Conservation (phyloP, 2,888 invertebrate genomes). For the Rhagium mordax region DNA sequence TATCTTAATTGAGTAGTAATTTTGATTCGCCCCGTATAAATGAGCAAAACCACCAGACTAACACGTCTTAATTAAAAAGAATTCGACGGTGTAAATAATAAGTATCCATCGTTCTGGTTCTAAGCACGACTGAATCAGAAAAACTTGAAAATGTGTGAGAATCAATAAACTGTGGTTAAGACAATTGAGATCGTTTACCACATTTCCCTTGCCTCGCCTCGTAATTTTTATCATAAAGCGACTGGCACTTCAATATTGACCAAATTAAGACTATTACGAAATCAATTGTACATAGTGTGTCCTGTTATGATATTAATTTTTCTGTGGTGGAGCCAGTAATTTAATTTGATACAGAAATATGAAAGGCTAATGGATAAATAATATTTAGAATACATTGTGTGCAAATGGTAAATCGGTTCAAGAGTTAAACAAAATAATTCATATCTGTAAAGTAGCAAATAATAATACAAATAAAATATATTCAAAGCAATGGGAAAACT, state of each 20-base stretch:
- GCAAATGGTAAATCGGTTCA: too few species aligned
- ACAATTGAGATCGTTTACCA: slow-evolving; percentile 50
- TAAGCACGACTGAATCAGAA: not conserved
- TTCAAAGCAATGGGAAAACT: too few species aligned
- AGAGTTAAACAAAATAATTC: too few species aligned
- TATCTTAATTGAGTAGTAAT: too few species aligned
- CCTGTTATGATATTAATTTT: not conserved
- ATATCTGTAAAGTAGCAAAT: too few species aligned
- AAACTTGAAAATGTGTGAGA: slow-evolving; percentile 49
- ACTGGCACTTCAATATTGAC: not conserved
- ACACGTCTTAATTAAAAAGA: too few species aligned
- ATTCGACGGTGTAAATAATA: not conserved
- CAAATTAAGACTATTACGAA: slow-evolving; percentile 1
- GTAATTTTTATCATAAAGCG: not conserved
- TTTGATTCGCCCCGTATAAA: too few species aligned
- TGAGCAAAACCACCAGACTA: too few species aligned
- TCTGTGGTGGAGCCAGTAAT: not conserved
- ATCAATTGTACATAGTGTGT: not conserved
- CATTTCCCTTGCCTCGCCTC: slow-evolving; percentile 31
- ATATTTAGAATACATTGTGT: too few species aligned
- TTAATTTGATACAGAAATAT: not conserved
- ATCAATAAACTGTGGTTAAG: slow-evolving; percentile 51
- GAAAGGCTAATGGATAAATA: too few species aligned
- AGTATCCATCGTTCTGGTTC: not conserved
- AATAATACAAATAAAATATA: too few species aligned